These are phyloP conservation scores for Rousettus madagascariensis DNA, from an alignment of 2,797 vertebrate species.

Conservation along the genomic window DNA sequence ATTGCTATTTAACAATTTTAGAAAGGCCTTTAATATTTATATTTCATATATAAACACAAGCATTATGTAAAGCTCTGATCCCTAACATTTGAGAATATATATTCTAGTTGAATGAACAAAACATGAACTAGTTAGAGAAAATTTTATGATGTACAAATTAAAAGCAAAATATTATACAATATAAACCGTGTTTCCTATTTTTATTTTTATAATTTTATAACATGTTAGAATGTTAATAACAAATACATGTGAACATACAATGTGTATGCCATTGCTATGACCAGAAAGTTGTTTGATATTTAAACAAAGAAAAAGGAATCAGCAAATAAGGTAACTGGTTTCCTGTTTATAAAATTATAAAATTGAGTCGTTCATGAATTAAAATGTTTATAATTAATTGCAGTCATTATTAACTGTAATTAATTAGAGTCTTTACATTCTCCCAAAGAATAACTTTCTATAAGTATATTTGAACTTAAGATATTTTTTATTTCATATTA, in stretches of 20 bases:
- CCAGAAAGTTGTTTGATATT: not conserved
- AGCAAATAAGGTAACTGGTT: not conserved
- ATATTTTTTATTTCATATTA: not conserved
- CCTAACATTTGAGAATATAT: not conserved
- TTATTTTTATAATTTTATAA: not conserved
- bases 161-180: not conserved
- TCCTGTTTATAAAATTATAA: not conserved
- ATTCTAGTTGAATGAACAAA: not conserved
- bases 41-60: not conserved
- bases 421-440: not conserved
- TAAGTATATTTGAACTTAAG: not conserved
- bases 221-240: not conserved
- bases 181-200: not conserved
- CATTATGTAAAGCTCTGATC: not conserved
- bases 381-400: not conserved
- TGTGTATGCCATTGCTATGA: not conserved
- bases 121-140: not conserved
- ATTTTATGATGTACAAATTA: not conserved
- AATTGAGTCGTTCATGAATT: not conserved
- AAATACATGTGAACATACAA: not conserved
- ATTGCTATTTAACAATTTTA: constrained; percentile 17
- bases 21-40: not conserved
- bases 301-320: constrained; percentile 1
- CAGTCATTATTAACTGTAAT: not conserved
- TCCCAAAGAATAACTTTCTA: not conserved